Percentiles rank a stretch among this genome's conserved stretches.
These are phyloP conservation scores for Hippopotamus amphibius DNA, from an alignment of 2,113 vertebrate genomes.

Conservation along the genomic window DNA sequence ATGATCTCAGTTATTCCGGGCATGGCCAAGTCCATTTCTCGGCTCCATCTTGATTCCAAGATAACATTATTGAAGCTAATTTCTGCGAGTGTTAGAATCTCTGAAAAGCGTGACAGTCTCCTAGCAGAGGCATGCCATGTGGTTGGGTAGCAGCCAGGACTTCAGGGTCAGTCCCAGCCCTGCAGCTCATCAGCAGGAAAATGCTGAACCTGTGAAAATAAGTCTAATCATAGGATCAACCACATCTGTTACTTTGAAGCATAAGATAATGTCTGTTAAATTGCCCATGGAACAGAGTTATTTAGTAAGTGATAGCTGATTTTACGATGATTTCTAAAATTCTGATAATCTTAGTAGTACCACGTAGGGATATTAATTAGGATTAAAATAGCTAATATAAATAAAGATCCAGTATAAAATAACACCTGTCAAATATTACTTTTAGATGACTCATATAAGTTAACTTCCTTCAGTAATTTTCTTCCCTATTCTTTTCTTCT, in stretches of 20 bases:
- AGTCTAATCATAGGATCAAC: neutral
- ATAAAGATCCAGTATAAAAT: neutral
- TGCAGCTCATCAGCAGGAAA: neutral
- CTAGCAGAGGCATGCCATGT: neutral
- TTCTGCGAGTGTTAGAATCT: neutral
- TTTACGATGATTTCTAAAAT: neutral
- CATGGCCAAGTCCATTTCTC: neutral
- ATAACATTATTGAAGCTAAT: neutral
- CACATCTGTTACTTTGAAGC: neutral
- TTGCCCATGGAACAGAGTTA: too few relatives aligned
- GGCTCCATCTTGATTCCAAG: neutral
- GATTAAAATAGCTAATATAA: neutral
- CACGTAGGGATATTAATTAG: neutral
- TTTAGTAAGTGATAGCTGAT: too few relatives aligned
- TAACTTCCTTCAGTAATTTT: neutral
- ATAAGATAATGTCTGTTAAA: accelerated
- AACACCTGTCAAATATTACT: neutral
- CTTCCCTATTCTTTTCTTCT: neutral
- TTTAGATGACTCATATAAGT: neutral
- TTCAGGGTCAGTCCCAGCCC: neutral
- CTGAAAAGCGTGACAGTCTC: neutral
- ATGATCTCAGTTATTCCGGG: neutral
- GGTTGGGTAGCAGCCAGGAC: neutral
- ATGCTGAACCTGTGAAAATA: neutral
- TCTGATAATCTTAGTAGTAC: neutral